Percentiles rank a stretch among this genome's conserved stretches.
Evolutionary conservation across 2,113 vertebrate genomes (phyloP).

Genomic region (Uropsilus gracilis): DNA sequence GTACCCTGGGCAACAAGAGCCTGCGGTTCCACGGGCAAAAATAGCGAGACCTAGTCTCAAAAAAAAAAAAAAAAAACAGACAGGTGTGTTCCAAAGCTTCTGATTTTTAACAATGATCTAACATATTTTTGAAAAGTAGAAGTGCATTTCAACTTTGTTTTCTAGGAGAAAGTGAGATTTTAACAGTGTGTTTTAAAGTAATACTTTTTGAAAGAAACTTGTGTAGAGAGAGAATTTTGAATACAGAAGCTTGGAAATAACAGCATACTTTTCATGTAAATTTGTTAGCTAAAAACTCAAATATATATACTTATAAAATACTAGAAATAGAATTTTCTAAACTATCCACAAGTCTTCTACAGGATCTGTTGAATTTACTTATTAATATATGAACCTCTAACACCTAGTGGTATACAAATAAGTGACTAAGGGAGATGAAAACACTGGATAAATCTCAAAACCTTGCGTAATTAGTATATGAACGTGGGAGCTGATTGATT

Average conservation of each 20-base stretch:
- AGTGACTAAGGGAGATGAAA: neutral
- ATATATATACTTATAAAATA: neutral
- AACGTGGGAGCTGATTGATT: constrained; percentile 1
- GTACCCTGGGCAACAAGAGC: too few species aligned
- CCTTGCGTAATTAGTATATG: neutral
- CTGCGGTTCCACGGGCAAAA: too few species aligned
- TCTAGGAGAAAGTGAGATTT: neutral
- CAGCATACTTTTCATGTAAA: neutral
- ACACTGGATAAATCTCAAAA: neutral
- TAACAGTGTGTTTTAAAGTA: neutral
- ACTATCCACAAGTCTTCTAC: neutral
- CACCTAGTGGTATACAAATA: neutral
- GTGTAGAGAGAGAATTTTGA: neutral
- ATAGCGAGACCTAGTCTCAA: too few species aligned
- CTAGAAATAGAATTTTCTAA: neutral
- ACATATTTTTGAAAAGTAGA: constrained; percentile 28
- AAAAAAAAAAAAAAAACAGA: too few species aligned
- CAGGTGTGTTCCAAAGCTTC: neutral
- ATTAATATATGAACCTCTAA: constrained; percentile 26
- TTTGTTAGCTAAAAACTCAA: constrained; percentile 13
- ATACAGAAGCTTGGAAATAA: constrained; percentile 17
- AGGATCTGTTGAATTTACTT: neutral
- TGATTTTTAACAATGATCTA: neutral
- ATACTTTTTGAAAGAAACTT: constrained; percentile 23
- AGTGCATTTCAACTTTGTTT: neutral